A percentile compares a stretch with the other conserved stretches of the same genome.
phyloP scores from a whole-genome alignment of 2,113 vertebrate genomes.

The Grammatotria lemairii region DNA sequence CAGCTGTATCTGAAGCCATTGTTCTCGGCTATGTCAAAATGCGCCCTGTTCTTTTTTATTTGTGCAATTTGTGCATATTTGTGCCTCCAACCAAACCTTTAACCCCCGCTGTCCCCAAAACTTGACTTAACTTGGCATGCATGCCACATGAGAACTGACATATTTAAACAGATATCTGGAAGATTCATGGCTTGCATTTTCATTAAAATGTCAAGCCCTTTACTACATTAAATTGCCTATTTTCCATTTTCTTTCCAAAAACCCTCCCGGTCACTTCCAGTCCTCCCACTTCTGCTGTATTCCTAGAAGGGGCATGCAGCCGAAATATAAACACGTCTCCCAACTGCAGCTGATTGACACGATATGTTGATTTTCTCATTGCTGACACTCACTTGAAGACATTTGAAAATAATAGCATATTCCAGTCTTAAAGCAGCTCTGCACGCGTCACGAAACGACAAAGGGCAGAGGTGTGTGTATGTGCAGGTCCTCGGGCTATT shows the following conservation, averaged over 20 bases:
- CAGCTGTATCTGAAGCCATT: background rate
- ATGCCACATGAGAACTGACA: background rate
- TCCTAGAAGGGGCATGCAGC: slow-evolving; percentile 22
- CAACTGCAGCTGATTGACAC: slow-evolving; percentile 39
- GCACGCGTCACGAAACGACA: background rate
- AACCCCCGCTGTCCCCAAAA: background rate
- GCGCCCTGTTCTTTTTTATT: background rate
- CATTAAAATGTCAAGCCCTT: slow-evolving; percentile 28
- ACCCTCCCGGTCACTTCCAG: background rate
- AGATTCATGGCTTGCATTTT: slow-evolving; percentile 9
- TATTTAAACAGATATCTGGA: slow-evolving; percentile 31
- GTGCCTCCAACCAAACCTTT: background rate
- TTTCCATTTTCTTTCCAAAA: slow-evolving; percentile 11
- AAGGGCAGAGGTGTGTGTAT: slow-evolving; percentile 5
- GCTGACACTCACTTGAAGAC: slow-evolving; percentile 17
- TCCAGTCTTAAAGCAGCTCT: background rate
- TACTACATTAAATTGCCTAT: slow-evolving; percentile 1
- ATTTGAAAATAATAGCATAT: slow-evolving; percentile 29
- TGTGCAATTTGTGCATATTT: background rate
- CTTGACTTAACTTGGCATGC: background rate
- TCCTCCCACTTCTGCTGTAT: background rate
- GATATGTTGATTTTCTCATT: slow-evolving; percentile 50
- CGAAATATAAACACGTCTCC: slow-evolving; percentile 30
- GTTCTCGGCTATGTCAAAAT: background rate
- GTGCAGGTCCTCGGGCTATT: slow-evolving; percentile 45